Evolutionary conservation across 2,888 invertebrate genomes (phyloP).

Genomic region (Creontiades dilutus): DNA sequence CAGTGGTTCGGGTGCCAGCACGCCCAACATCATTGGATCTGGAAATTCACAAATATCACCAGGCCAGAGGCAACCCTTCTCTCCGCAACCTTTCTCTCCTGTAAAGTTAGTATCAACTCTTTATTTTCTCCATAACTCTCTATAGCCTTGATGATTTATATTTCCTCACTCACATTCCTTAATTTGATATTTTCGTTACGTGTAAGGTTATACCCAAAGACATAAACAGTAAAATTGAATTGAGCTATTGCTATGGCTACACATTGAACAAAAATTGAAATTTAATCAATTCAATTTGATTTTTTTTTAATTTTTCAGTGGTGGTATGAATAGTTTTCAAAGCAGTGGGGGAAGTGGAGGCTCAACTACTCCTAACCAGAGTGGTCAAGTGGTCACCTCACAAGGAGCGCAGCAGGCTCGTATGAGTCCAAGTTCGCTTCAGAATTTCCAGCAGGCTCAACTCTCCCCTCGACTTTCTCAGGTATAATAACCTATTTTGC

Average conservation of each 20-base stretch:
- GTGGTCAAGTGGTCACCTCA: constrained; percentile 57
- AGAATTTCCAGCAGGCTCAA: constrained; percentile 80
- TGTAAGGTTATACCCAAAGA: no score
- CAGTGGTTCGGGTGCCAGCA: constrained; percentile 77
- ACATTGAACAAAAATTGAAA: no score
- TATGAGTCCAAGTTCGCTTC: constrained; percentile 81
- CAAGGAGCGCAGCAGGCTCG: constrained; percentile 79
- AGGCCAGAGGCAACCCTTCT: constrained; percentile 79
- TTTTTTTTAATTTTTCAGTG: constrained; percentile 58
- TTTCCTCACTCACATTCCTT: no score
- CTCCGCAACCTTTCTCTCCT: constrained; percentile 78
- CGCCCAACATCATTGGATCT: constrained; percentile 77
- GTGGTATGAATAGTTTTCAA: constrained; percentile 74
- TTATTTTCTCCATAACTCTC: background rate
- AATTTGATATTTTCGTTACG: no score
- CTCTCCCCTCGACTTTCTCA: constrained; percentile 81
- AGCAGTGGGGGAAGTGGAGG: constrained; percentile 71
- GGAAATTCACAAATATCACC: constrained; percentile 77
- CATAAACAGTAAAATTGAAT: no score
- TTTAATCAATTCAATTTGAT: no score
- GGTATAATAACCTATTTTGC: constrained; percentile 77
- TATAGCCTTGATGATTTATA: no score
- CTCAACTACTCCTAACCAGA: constrained; percentile 56
- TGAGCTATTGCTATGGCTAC: no score
- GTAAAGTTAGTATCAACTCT: constrained; percentile 76